Evolutionary conservation across 2,797 vertebrate species (phyloP), one percentile per base, ranked within the genome.

Genomic region (Pelobates cultripes): DNA sequence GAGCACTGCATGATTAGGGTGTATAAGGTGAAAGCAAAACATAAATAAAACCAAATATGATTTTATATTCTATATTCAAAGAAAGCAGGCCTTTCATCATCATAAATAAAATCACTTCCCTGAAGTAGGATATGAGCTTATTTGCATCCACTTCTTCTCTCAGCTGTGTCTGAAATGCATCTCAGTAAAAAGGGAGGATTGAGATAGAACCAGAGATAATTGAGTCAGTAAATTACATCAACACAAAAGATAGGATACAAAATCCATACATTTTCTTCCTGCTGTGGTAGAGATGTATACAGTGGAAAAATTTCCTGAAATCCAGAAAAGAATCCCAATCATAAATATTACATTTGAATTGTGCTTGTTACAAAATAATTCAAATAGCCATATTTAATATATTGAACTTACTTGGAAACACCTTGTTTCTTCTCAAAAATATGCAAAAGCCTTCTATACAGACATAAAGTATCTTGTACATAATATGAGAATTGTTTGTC

Each of bases 151-250:
- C 17, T 44, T 64, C 47, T 28, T 44, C 8, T 8, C 28, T 61
- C 61, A 67, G 17, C 61, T 73, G 45, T 67, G 70, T 17, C 43
- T 55, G 51, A 68, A 43, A 70, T 73, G 5, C 42, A 73, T 73
- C 17, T 57, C 51, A 13, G 42, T 43, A 73, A 17, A 73, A 64
- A 53, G 55, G 43, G 45, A 79, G 40, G 43, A 66, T 55, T 41
- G 70, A 79, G 60, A 10, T 51, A 53, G 60, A 67, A 66, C 43
- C 66, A 53, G 43, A 73, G 7, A 28, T 55, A 73, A 57, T n/a
- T 15, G 40, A 43, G 41, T 67, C 61, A 73, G 41, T 15, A 80
- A 80, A 80, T 68, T 44, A 70, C 72, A 13, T 51, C 13, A 64
- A 60, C 4, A 45, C 6, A 74, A 61, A 73, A 43, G 41, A 60